Evolutionary conservation across 2,113 vertebrate genomes (phyloP).

Genomic region (Microtus pennsylvanicus): DNA sequence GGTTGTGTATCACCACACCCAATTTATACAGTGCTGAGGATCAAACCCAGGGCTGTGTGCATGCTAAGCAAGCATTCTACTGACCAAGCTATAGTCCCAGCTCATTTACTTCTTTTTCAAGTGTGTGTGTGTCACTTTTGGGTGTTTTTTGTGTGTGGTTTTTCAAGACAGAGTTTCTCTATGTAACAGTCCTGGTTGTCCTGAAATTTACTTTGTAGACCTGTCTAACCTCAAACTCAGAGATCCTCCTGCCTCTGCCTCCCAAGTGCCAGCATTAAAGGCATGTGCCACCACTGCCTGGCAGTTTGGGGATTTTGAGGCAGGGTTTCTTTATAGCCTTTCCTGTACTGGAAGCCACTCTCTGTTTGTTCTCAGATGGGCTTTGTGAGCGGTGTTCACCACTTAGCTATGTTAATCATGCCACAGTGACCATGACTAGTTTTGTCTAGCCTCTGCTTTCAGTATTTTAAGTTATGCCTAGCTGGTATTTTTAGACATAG

Average conservation of each 20-base stretch:
- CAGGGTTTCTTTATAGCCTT: not conserved
- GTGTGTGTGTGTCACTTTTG: not conserved
- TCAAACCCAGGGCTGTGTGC: not conserved
- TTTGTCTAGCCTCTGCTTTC: not conserved
- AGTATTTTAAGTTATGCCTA: not conserved
- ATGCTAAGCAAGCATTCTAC: not conserved
- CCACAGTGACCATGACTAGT: not conserved
- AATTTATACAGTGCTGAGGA: not conserved
- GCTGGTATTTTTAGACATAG: not conserved
- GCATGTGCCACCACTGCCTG: too few species aligned
- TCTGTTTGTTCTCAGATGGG: not conserved
- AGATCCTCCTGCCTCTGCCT: too few species aligned
- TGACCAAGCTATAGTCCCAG: not conserved
- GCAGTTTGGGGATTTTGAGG: not conserved
- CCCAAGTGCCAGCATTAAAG: too few species aligned
- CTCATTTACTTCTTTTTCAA: not conserved
- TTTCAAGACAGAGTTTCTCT: not conserved
- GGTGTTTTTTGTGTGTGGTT: not conserved
- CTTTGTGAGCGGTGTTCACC: not conserved
- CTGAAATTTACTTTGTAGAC: too few species aligned
- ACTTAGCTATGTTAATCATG: not conserved
- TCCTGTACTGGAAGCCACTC: not conserved
- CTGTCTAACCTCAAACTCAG: too few species aligned
- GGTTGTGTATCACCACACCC: not conserved
- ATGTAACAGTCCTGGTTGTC: too few species aligned